Conservation (phyloP, 1,140 invertebrate species). For the Penaeus indicus region DNA sequence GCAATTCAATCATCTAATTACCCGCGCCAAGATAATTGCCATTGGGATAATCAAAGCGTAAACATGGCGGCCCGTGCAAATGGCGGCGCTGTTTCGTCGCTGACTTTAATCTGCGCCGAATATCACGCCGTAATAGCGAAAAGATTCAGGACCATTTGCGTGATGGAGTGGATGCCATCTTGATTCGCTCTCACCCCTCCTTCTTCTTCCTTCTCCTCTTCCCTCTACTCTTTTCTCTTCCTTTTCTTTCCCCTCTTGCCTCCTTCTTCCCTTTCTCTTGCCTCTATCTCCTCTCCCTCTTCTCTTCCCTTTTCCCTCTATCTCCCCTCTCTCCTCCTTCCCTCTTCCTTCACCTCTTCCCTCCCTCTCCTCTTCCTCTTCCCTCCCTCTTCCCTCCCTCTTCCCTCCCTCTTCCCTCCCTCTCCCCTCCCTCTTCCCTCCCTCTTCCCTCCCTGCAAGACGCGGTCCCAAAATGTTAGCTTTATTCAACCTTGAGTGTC, state of each 20-base stretch:
- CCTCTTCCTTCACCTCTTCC: background rate
- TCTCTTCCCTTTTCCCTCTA: background rate
- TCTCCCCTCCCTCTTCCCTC: background rate
- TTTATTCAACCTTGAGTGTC: no score
- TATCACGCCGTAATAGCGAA: no score
- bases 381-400: background rate
- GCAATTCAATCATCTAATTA: no score
- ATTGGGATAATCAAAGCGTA: no score
- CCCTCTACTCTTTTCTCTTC: background rate
- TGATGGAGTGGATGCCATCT: no score
- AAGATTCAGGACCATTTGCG: no score
- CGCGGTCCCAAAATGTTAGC: no score
- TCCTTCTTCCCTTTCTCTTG: background rate
- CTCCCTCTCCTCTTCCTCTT: slow-evolving; percentile 1
- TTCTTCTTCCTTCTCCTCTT: background rate
- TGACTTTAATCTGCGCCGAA: no score
- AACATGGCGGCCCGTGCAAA: no score
- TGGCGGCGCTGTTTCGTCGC: no score
- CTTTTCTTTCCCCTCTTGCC: background rate
- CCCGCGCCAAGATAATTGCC: no score
- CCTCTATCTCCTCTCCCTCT: background rate
- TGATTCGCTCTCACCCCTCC: no score
- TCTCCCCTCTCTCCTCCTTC: background rate
- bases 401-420: background rate
- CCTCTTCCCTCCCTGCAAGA: background rate